phyloP scores from a whole-genome alignment of 1,140 invertebrate species.

The Drosophila miranda region DNA sequence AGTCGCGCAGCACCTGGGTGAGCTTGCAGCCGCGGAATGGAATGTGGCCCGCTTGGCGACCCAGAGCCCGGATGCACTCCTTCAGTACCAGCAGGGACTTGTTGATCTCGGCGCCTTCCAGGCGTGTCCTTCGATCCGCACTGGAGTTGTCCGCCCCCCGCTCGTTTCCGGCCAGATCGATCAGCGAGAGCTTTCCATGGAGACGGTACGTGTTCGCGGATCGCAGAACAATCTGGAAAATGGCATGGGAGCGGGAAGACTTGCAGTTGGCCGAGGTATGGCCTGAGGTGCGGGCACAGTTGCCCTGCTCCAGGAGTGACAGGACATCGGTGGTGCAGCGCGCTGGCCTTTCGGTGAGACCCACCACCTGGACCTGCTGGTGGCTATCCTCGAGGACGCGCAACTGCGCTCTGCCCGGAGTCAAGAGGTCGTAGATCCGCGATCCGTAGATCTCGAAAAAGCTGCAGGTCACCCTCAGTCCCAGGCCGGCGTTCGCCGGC shows the following conservation, averaged over 20 bases:
- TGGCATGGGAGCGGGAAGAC: constrained; percentile 96
- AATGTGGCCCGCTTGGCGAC: constrained; percentile 95
- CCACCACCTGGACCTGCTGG: constrained; percentile 94
- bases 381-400: constrained; percentile 96
- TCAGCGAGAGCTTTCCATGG: constrained; percentile 99
- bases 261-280: constrained; percentile 95
- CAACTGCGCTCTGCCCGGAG: constrained; percentile 94
- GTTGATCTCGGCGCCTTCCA: constrained; percentile 99
- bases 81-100: constrained; percentile 98
- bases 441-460: constrained; percentile 96
- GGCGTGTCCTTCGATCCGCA: constrained; percentile 95
- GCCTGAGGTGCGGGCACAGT: constrained; percentile 92
- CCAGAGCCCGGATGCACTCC: constrained; percentile 98
- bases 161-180: constrained; percentile 99
- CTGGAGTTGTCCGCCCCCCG: constrained; percentile 97
- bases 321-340: constrained; percentile 93
- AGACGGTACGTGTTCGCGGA: constrained; percentile 86
- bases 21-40: constrained; percentile 99
- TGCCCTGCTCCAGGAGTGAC: constrained; percentile 91
- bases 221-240: constrained; percentile 92
- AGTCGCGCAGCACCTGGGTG: constrained; percentile 98
- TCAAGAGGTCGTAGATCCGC: constrained; percentile 95
- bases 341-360: constrained; percentile 92
- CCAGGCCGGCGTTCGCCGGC: constrained; percentile 88
- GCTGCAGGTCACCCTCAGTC: constrained; percentile 91